Conservation (phyloP, 1,140 invertebrate species). For the Ips typographus region DNA sequence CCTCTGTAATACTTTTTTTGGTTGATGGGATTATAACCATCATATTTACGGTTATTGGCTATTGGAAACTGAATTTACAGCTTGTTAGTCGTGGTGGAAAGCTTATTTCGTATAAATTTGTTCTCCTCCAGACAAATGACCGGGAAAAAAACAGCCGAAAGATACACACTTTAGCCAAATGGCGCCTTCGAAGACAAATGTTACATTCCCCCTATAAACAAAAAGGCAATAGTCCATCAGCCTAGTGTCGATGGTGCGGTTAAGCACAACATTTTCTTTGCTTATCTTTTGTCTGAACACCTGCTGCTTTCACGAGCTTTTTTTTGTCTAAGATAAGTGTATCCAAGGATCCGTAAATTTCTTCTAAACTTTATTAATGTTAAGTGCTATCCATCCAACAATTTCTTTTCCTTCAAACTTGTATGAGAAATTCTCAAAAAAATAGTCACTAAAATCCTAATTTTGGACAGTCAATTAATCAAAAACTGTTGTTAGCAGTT, state of each 20-base stretch:
- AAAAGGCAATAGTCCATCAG: constrained; percentile 24
- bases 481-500: too few species aligned
- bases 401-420: too few species aligned
- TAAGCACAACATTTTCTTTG: constrained; percentile 15
- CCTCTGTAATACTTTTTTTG: neutral
- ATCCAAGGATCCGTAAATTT: too few species aligned
- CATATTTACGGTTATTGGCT: neutral
- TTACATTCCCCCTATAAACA: constrained; percentile 18
- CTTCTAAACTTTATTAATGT: too few species aligned
- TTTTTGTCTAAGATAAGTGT: neutral
- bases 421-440: too few species aligned
- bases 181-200: constrained; percentile 3
- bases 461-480: too few species aligned
- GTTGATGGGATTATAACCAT: constrained; percentile 1
- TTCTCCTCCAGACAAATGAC: too few species aligned
- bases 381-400: too few species aligned
- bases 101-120: too few species aligned
- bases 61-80: too few species aligned
- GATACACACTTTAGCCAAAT: constrained; percentile 18
- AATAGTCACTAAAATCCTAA: too few species aligned
- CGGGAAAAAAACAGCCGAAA: neutral
- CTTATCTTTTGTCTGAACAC: constrained; percentile 21
- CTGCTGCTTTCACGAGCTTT: constrained; percentile 22
- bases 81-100: too few species aligned
- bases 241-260: constrained; percentile 24